Evolutionary conservation across 2,797 vertebrate genomes (phyloP), one percentile per base, ranked within the genome.

Genomic region (Amazona finschi): DNA sequence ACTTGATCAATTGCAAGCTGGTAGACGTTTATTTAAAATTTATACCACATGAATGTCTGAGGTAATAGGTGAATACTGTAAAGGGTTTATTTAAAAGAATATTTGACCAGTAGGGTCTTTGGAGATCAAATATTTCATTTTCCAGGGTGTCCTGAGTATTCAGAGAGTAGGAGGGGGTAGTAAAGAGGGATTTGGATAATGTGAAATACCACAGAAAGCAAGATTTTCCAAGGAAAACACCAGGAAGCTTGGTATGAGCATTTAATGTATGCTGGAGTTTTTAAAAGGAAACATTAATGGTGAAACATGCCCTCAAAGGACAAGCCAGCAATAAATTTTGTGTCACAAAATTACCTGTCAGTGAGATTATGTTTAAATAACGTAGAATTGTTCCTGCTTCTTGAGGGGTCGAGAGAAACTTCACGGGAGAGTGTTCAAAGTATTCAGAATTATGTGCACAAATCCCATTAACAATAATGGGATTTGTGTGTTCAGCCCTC

Each of bases 261-360:
- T 97, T 98, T 98, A 98, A 98, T 97, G 96, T 97, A 97, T 97
- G 97, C 96, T 96, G 33, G 90, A 97, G 98, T 98, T 98, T 98
- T 98, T 97, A 97, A 98, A 98, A 98, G 98, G 98, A 98, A 98
- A 98, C 97, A 95, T 97, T 98, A 98, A 98, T 97, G 97, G 97
- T 96, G 97, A 97, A 98, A 97, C 97, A 95, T 97, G 97, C 97
- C 97, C 98, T 98, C 97, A 80, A 96, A 98, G 98, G 97, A 98
- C 97, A 97, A 97, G 93, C 94, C 90, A 85, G 97, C 97, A 97
- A 98, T 98, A 98, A 98, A 98, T 98, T 98, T 97, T 78, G 55
- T 97, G 97, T 98, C 97, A 97, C 96, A 98, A 96, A 98, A 98
- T 97, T 97, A 97, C 98, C 97, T 98, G 98, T 98, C 97, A 97